These are phyloP conservation scores for Prorops nasuta DNA, from an alignment of 1,140 invertebrate genomes.

Conservation along the genomic window DNA sequence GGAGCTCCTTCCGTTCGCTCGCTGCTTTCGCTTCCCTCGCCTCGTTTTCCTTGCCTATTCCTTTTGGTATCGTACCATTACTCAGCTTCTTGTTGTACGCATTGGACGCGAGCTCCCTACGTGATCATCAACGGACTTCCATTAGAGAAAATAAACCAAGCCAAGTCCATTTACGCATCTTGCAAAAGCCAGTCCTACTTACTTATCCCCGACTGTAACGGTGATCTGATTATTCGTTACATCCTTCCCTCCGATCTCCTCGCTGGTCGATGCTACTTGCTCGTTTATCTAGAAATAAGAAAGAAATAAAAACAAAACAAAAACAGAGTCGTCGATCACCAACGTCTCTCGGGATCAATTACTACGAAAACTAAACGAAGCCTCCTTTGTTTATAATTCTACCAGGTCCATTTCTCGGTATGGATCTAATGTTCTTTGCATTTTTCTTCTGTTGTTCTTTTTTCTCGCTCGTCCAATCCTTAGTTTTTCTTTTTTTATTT, in stretches of 20 bases:
- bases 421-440: no score
- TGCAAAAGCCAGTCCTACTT: no score
- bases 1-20: slow-evolving; percentile 34
- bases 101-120: slow-evolving; percentile 34
- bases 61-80: slow-evolving; percentile 51
- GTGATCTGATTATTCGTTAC: slow-evolving; percentile 49
- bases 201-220: slow-evolving; percentile 51
- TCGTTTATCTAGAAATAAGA: slow-evolving; percentile 46
- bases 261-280: slow-evolving; percentile 46
- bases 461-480: no score
- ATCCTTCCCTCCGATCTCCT: slow-evolving; percentile 42
- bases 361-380: no score
- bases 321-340: no score
- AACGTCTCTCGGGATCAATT: no score
- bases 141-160: background rate
- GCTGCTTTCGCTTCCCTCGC: slow-evolving; percentile 18
- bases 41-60: slow-evolving; percentile 35
- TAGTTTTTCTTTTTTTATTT: no score
- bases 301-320: no score
- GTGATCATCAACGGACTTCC: slow-evolving; percentile 20
- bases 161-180: no score
- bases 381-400: no score
- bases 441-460: no score
- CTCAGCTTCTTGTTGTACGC: slow-evolving; percentile 42
- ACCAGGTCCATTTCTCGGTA: no score